Percentiles rank a stretch among this genome's conserved stretches.
phyloP scores from a whole-genome alignment of 2,797 vertebrate species.

The Clarias laeviceps region DNA sequence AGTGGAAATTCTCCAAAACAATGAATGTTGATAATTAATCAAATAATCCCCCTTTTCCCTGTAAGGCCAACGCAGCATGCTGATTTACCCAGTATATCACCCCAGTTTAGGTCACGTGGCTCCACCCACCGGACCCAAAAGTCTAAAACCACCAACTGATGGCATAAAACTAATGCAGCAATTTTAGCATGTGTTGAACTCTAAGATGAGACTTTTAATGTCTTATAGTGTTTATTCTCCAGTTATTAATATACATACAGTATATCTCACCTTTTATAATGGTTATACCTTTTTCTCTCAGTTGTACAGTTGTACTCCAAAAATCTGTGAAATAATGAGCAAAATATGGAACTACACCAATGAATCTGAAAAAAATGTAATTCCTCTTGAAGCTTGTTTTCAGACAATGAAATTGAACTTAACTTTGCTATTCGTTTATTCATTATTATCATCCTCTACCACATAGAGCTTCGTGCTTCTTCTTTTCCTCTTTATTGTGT shows the following conservation, averaged over 20 bases:
- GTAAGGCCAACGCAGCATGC: neutral
- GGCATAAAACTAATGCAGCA: neutral
- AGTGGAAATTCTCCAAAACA: neutral
- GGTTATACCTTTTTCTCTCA: neutral
- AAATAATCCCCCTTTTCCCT: neutral
- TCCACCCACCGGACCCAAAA: neutral
- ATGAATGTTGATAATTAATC: neutral
- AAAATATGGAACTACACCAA: neutral
- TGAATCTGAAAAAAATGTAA: neutral
- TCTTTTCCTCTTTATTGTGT: neutral
- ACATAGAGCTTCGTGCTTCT: neutral
- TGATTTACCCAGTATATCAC: neutral
- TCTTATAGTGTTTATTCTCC: neutral
- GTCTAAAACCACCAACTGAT: neutral
- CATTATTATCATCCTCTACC: neutral
- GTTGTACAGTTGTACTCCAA: neutral
- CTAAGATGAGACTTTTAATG: neutral
- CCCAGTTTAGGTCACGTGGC: neutral
- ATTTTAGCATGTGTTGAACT: neutral
- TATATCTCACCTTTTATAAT: neutral
- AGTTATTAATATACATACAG: neutral
- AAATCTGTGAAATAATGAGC: neutral
- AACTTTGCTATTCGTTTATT: neutral
- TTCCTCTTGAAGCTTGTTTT: neutral
- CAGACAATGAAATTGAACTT: neutral